phyloP scores from a whole-genome alignment of 2,797 vertebrate species.

The Syngnathus acus region DNA sequence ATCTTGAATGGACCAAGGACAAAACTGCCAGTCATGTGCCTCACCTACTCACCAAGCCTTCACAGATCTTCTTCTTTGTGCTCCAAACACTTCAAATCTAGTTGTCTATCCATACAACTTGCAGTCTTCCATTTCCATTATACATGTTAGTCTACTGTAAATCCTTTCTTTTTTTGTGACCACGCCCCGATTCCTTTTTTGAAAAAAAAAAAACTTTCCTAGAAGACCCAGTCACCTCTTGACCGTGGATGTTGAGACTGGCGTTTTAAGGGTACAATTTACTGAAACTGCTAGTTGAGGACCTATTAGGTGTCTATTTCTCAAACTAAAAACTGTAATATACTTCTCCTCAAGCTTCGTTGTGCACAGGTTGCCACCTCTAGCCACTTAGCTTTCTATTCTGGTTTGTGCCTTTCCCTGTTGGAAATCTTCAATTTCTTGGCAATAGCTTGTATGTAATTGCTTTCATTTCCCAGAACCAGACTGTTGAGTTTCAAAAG shows the following conservation, averaged over 20 bases:
- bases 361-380: background rate
- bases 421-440: background rate
- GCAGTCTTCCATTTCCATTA: background rate
- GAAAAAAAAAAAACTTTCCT: background rate
- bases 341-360: background rate
- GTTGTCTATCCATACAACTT: background rate
- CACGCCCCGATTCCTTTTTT: background rate
- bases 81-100: background rate
- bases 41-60: too few species aligned
- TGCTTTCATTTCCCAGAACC: background rate
- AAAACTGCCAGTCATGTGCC: too few species aligned
- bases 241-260: background rate
- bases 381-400: background rate
- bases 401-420: background rate
- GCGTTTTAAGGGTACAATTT: background rate
- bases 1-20: too few species aligned
- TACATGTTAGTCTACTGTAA: background rate
- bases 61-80: background rate
- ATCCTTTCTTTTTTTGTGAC: background rate
- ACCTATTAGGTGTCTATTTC: too few species aligned
- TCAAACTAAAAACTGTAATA: background rate
- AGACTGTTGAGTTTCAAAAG: background rate
- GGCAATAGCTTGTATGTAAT: background rate
- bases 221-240: background rate
- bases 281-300: background rate